These are phyloP conservation scores for Lagocephalus sceleratus DNA, from an alignment of 2,797 vertebrate species.

Conservation along the genomic window DNA sequence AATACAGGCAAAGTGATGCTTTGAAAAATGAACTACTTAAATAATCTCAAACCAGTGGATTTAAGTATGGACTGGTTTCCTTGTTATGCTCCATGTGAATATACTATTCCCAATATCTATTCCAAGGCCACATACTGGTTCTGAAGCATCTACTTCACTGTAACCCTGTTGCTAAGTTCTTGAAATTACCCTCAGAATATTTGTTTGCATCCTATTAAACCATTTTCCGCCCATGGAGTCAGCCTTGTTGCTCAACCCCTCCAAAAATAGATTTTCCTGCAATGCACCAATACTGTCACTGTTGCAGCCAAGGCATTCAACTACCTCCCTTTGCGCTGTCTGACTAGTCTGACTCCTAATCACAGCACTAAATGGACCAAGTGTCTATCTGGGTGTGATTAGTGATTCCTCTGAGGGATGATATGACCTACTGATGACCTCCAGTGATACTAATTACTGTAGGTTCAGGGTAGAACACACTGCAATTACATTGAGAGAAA, in stretches of 20 bases:
- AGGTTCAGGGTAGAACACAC: constrained; percentile 20
- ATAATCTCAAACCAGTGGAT: no score
- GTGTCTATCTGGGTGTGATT: constrained; percentile 55
- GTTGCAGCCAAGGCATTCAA: constrained; percentile 54
- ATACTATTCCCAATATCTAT: not conserved
- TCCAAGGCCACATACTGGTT: no score
- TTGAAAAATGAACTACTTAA: no score
- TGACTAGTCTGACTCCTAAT: constrained; percentile 55
- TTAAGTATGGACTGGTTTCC: no score
- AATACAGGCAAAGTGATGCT: no score
- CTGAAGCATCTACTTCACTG: not conserved
- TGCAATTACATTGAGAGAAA: constrained; percentile 10
- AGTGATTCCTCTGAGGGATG: constrained; percentile 47
- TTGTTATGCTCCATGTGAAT: not conserved
- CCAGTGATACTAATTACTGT: constrained; percentile 51
- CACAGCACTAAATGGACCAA: constrained; percentile 42
- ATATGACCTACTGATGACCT: constrained; percentile 55
- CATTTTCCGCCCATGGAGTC: constrained; percentile 56
- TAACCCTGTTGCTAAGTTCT: constrained; percentile 9
- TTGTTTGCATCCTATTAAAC: constrained; percentile 27
- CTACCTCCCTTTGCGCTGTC: constrained; percentile 49
- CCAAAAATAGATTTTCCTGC: constrained; percentile 80
- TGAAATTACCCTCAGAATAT: constrained; percentile 19
- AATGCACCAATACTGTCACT: constrained; percentile 76
- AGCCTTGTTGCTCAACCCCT: constrained; percentile 62